These are phyloP conservation scores for Erythrocercus mccallii DNA, from an alignment of 2,113 vertebrate species.

Conservation along the genomic window DNA sequence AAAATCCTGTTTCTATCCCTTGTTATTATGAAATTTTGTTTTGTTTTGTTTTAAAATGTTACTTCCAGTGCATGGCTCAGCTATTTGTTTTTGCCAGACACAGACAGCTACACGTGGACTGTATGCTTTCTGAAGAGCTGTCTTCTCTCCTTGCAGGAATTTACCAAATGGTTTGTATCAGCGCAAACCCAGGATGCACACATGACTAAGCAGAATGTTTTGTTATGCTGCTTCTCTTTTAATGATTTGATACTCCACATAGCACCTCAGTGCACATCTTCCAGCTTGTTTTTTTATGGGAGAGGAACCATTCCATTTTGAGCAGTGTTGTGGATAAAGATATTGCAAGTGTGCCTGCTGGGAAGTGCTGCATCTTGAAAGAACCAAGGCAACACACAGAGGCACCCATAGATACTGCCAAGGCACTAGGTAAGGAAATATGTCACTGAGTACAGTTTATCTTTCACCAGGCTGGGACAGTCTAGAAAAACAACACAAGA, in stretches of 20 bases:
- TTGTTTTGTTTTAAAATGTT: background rate
- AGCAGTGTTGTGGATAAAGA: background rate
- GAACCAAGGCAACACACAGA: background rate
- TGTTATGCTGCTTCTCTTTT: background rate
- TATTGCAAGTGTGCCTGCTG: background rate
- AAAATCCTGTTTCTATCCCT: background rate
- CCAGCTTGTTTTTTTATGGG: background rate
- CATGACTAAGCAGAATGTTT: background rate
- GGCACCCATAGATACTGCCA: background rate
- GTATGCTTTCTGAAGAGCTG: background rate
- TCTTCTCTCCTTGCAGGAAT: background rate
- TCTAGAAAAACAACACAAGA: background rate
- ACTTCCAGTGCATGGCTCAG: background rate
- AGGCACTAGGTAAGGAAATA: background rate
- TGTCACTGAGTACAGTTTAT: background rate
- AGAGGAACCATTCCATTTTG: background rate
- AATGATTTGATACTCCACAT: background rate
- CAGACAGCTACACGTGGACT: accelerated
- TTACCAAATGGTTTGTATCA: background rate
- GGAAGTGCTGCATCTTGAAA: background rate
- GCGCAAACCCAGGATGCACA: background rate
- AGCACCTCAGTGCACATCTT: background rate
- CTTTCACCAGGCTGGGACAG: background rate
- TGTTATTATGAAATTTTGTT: background rate
- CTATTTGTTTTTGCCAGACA: background rate